A percentile compares a stretch with the other conserved stretches of the same genome.
phyloP scores from a whole-genome alignment of 1,140 invertebrate genomes.

The Drosophila leontia region DNA sequence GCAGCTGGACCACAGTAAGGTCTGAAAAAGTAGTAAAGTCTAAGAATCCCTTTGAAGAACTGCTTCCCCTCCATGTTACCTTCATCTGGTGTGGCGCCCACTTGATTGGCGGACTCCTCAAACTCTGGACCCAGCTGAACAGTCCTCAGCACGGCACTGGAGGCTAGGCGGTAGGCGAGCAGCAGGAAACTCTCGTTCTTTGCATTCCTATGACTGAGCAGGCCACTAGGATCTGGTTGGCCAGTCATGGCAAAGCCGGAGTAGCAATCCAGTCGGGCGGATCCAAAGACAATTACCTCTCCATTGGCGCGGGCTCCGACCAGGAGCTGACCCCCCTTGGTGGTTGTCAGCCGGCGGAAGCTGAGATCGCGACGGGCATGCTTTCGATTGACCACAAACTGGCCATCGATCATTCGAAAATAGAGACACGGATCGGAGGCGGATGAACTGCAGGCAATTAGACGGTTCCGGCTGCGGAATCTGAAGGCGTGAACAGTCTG shows the following conservation, averaged over 20 bases:
- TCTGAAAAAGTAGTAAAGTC: constrained; percentile 21
- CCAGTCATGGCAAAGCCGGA: constrained; percentile 49
- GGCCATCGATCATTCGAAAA: constrained; percentile 72
- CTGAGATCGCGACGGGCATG: constrained; percentile 41
- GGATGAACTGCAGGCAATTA: constrained; percentile 58
- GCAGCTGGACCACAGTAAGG: constrained; percentile 58
- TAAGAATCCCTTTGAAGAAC: not conserved
- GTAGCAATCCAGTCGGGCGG: constrained; percentile 70
- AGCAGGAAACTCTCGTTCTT: constrained; percentile 67
- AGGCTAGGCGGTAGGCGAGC: constrained; percentile 37
- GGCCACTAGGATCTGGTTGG: constrained; percentile 31
- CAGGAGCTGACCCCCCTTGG: constrained; percentile 51
- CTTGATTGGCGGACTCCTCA: constrained; percentile 27
- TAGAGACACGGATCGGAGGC: constrained; percentile 28
- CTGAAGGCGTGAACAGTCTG: constrained; percentile 44
- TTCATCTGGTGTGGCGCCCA: constrained; percentile 41
- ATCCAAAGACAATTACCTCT: constrained; percentile 69
- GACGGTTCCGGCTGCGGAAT: constrained; percentile 60
- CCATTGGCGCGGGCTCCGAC: constrained; percentile 57
- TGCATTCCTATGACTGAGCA: constrained; percentile 53
- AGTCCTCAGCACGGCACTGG: constrained; percentile 56
- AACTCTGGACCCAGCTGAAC: constrained; percentile 53
- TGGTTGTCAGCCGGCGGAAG: constrained; percentile 52
- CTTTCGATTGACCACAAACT: constrained; percentile 65
- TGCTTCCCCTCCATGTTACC: constrained; percentile 18